Conservation (phyloP, 2,888 invertebrate genomes). For the Aspidiotus rigidus region DNA sequence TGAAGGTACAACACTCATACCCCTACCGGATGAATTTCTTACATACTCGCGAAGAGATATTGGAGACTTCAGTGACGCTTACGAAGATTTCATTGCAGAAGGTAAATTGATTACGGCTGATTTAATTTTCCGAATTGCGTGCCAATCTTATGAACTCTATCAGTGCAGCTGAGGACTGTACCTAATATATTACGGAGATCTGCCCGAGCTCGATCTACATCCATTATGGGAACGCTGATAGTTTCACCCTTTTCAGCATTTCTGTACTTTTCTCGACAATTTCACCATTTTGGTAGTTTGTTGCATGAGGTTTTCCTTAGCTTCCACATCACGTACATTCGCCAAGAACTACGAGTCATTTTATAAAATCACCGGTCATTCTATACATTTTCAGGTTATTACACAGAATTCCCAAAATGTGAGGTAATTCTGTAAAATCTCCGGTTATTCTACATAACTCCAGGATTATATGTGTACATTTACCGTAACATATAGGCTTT, state of each 20-base stretch:
- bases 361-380: conserved; percentile 19
- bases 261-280: neutral
- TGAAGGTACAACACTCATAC: conserved; percentile 15
- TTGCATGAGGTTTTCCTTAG: neutral
- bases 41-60: neutral
- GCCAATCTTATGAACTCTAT: conserved; percentile 8
- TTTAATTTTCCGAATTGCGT: conserved; percentile 16
- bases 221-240: conserved; percentile 8
- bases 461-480: conserved; percentile 7
- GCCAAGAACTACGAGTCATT: conserved; percentile 11
- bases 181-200: conserved; percentile 19
- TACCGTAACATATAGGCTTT: conserved; percentile 7
- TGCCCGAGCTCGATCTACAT: conserved; percentile 20
- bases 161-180: conserved; percentile 8
- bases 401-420: neutral
- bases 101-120: conserved; percentile 20
- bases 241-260: conserved; percentile 15
- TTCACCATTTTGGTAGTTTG: conserved; percentile 5
- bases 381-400: conserved; percentile 11
- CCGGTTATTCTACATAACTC: conserved; percentile 5
- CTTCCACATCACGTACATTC: conserved; percentile 12
- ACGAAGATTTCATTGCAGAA: conserved; percentile 13
- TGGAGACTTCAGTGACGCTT: conserved; percentile 20
- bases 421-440: conserved; percentile 6
- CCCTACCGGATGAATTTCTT: conserved; percentile 18